Evolutionary conservation across 1,140 invertebrate species (phyloP).

Genomic region (Platorchestia sp.): DNA sequence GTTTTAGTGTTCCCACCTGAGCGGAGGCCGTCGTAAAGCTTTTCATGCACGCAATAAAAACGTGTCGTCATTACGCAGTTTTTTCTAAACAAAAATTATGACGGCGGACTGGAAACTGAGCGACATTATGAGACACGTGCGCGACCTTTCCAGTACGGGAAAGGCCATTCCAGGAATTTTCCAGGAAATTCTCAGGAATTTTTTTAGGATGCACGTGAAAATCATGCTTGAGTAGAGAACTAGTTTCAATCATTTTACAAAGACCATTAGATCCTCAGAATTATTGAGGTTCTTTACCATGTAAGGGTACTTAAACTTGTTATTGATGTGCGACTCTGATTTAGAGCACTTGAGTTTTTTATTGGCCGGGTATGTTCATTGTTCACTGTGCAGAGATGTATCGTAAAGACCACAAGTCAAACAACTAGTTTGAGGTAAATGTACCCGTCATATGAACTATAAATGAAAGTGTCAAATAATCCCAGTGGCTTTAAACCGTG

Average conservation of each 20-base stretch:
- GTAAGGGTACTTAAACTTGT: neutral
- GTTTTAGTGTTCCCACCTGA: conserved; percentile 19
- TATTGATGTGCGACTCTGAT: too few species aligned
- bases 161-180: neutral
- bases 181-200: neutral
- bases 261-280: neutral
- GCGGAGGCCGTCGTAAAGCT: conserved; percentile 16
- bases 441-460: too few species aligned
- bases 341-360: too few species aligned
- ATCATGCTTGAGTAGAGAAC: neutral
- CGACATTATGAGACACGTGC: neutral
- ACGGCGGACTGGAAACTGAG: neutral
- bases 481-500: too few species aligned
- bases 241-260: neutral
- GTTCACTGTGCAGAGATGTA: too few species aligned
- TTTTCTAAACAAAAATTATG: conserved; percentile 48
- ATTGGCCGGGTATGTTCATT: too few species aligned
- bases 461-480: too few species aligned
- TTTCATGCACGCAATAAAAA: conserved; percentile 53
- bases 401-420: too few species aligned
- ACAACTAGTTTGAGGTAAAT: too few species aligned
- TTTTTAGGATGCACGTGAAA: too few species aligned
- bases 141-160: neutral
- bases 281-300: neutral
- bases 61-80: conserved; percentile 33